Conservation (phyloP, 2,888 invertebrate species). For the Nudaria mundana region DNA sequence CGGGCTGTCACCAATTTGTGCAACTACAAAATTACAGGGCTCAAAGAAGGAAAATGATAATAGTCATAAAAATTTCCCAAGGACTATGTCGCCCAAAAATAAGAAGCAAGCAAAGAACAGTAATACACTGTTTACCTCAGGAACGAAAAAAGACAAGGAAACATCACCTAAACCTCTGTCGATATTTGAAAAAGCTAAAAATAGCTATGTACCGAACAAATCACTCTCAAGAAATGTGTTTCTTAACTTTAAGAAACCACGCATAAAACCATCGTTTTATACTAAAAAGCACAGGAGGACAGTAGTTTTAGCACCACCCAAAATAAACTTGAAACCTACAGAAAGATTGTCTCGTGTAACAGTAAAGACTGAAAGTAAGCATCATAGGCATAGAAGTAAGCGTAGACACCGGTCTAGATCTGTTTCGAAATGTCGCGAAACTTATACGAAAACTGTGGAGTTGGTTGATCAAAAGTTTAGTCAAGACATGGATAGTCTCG, state of each 20-base stretch:
- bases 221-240: conserved; percentile 71
- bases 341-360: conserved; percentile 69
- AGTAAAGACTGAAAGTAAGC: conserved; percentile 70
- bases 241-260: conserved; percentile 70
- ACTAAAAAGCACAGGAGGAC: conserved; percentile 81
- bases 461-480: conserved; percentile 77
- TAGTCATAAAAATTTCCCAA: conserved; percentile 46
- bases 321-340: conserved; percentile 69
- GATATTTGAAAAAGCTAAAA: conserved; percentile 71
- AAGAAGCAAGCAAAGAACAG: conserved; percentile 54
- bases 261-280: conserved; percentile 64
- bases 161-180: conserved; percentile 53
- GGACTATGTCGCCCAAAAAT: conserved; percentile 60
- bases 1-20: conserved; percentile 67
- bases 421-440: conserved; percentile 67
- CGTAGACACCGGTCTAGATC: conserved; percentile 72
- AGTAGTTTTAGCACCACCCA: conserved; percentile 72
- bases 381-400: conserved; percentile 73
- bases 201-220: conserved; percentile 71
- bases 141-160: conserved; percentile 62
- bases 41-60: conserved; percentile 59
- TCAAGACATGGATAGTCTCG: conserved; percentile 71
- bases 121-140: conserved; percentile 38
- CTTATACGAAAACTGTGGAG: conserved; percentile 85
- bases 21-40: conserved; percentile 43